Evolutionary conservation across 1,140 invertebrate species (phyloP).

Genomic region (Zaprionus nigranus): DNA sequence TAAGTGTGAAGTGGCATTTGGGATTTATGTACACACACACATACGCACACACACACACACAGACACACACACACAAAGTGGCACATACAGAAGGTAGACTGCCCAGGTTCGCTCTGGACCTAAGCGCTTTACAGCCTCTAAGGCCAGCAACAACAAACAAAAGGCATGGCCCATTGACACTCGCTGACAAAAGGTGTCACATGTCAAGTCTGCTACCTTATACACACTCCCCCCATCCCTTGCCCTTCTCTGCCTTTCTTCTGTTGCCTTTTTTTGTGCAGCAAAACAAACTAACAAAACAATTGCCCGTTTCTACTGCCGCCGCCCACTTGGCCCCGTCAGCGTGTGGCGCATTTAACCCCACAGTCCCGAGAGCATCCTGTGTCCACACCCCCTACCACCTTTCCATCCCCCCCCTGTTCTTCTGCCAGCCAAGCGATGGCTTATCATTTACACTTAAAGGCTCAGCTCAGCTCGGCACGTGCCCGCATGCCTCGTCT

Average conservation of each 20-base stretch:
- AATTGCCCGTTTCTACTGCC: constrained; percentile 8
- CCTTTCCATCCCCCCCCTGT: no score
- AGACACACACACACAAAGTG: background rate
- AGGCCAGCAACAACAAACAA: constrained; percentile 44
- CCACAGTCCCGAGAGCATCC: constrained; percentile 25
- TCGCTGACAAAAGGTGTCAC: constrained; percentile 76
- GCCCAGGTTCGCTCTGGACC: constrained; percentile 14
- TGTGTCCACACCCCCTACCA: background rate
- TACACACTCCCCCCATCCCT: background rate
- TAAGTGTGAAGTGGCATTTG: constrained; percentile 83
- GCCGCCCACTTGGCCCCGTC: constrained; percentile 27
- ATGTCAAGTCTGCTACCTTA: constrained; percentile 54
- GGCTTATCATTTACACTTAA: constrained; percentile 82
- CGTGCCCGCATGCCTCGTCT: constrained; percentile 55
- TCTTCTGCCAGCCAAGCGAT: constrained; percentile 24
- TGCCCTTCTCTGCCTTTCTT: background rate
- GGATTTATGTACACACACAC: constrained; percentile 59
- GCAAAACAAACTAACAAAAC: constrained; percentile 66
- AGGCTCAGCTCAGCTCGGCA: constrained; percentile 58
- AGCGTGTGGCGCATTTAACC: constrained; percentile 58
- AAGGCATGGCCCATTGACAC: constrained; percentile 40
- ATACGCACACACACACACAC: background rate
- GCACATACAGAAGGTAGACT: background rate
- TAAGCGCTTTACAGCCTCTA: constrained; percentile 46
- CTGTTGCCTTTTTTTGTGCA: constrained; percentile 15